Evolutionary conservation across 2,888 invertebrate genomes (phyloP), one percentile per base, ranked within the genome.

Genomic region (Corbicula japonica): DNA sequence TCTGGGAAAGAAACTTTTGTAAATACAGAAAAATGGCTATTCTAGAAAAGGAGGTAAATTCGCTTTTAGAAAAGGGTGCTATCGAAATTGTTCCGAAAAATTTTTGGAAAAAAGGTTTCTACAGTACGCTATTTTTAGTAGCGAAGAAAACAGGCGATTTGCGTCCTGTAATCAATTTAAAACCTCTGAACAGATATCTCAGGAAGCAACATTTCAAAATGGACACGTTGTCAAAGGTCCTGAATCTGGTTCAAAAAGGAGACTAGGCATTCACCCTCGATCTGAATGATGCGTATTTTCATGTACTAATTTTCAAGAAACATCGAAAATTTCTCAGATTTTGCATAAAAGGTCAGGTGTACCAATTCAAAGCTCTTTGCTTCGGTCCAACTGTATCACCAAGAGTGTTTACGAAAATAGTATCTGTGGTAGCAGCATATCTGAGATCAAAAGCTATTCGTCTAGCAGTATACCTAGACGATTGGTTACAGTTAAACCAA

Each of bases 101-200:
- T 8, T 21, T 23, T 50, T 50, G 26, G 26, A 50, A 50, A 50
- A 26, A 18, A 70, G 69, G 80, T 72, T 80, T 79, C 35, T 80
- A 80, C 80, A 80, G 80, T 66, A 66, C 80, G 60, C 48, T 72
- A 15, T 65, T 80, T 61, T 60, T 75, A 15, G 62, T 75, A n/a
- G n/a, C n/a, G n/a, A n/a, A n/a, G n/a, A n/a, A n/a, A n/a, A n/a
- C n/a, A n/a, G n/a, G n/a, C n/a, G n/a, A n/a, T n/a, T n/a, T 66
- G 38, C 54, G 68, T 56, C 63, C 70, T 18, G 60, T 74, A 18
- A 74, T 74, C 58, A 70, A 65, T 54, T 35, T 71, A n/a, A 76
- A 66, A 56, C 71, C 66, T 30, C 71, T 79, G 15, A 79, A 79
- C 66, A 23, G n/a, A 61, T 75, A 75, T 75, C 65, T 71, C 56